Percentiles rank a stretch among this genome's conserved stretches.
Evolutionary conservation across 2,797 vertebrate genomes (phyloP).

Genomic region (Eupleurogrammus muticus): DNA sequence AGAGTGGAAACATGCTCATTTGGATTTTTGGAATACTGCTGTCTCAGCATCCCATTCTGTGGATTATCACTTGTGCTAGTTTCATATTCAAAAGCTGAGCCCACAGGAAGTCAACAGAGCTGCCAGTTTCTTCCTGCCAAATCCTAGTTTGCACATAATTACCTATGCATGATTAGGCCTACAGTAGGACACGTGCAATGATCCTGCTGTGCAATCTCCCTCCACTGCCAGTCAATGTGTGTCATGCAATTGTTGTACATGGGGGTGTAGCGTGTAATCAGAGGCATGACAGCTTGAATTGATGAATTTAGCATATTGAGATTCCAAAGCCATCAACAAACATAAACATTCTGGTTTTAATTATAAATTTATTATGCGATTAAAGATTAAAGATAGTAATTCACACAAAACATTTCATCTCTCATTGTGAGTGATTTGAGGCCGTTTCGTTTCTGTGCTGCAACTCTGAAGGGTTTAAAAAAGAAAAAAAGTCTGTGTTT

Average conservation of each 20-base stretch:
- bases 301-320: slow-evolving; percentile 50
- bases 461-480: slow-evolving; percentile 1
- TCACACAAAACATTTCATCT: slow-evolving; percentile 10
- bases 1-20: slow-evolving; percentile 36
- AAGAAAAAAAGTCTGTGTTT: background rate
- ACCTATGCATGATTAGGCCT: slow-evolving; percentile 54
- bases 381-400: slow-evolving; percentile 5
- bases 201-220: slow-evolving; percentile 57
- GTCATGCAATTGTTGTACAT: slow-evolving; percentile 62
- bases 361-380: slow-evolving; percentile 28
- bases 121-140: slow-evolving; percentile 60
- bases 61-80: slow-evolving; percentile 44
- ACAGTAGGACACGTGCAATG: slow-evolving; percentile 28
- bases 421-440: background rate
- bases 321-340: slow-evolving; percentile 45
- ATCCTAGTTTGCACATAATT: slow-evolving; percentile 65
- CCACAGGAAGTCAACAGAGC: slow-evolving; percentile 48
- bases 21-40: slow-evolving; percentile 17
- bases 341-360: slow-evolving; percentile 46
- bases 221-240: slow-evolving; percentile 57
- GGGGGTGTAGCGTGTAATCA: slow-evolving; percentile 65
- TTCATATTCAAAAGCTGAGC: slow-evolving; percentile 39
- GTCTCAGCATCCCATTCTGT: slow-evolving; percentile 33
- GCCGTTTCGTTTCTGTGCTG: background rate
- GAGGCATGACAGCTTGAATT: slow-evolving; percentile 53